Evolutionary conservation across 2,113 vertebrate genomes (phyloP).

Genomic region (Psittacara wagleri): DNA sequence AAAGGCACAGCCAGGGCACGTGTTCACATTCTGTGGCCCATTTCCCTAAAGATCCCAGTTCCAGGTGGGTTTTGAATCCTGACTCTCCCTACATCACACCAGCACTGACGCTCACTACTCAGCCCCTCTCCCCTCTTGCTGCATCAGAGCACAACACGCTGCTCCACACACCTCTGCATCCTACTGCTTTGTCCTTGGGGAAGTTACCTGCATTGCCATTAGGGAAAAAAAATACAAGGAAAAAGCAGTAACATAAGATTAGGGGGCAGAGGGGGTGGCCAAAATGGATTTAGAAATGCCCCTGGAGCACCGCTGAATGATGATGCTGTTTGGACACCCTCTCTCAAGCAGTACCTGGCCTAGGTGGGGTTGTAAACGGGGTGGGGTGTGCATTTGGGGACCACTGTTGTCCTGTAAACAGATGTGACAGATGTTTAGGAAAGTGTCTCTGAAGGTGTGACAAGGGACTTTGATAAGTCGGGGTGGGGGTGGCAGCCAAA

Average conservation of each 20-base stretch:
- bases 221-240: too few relatives aligned
- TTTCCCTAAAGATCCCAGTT: neutral
- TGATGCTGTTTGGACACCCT: neutral
- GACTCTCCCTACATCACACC: too few relatives aligned
- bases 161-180: neutral
- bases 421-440: neutral
- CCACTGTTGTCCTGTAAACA: neutral
- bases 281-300: neutral
- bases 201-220: rapidly evolving
- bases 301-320: neutral
- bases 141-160: neutral
- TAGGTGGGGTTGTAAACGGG: neutral
- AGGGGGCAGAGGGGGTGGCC: rapidly evolving
- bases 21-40: rapidly evolving
- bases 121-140: neutral
- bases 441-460: neutral
- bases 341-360: neutral
- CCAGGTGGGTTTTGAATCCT: rapidly evolving
- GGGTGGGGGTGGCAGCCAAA: neutral
- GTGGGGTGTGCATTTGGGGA: neutral
- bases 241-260: neutral
- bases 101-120: rapidly evolving
- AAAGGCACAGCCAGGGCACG: neutral
- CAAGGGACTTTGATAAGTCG: neutral
- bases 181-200: neutral